Evolutionary conservation across 2,888 invertebrate species (phyloP), one percentile per base, ranked within the genome.

Genomic region (Drosophila conformis): DNA sequence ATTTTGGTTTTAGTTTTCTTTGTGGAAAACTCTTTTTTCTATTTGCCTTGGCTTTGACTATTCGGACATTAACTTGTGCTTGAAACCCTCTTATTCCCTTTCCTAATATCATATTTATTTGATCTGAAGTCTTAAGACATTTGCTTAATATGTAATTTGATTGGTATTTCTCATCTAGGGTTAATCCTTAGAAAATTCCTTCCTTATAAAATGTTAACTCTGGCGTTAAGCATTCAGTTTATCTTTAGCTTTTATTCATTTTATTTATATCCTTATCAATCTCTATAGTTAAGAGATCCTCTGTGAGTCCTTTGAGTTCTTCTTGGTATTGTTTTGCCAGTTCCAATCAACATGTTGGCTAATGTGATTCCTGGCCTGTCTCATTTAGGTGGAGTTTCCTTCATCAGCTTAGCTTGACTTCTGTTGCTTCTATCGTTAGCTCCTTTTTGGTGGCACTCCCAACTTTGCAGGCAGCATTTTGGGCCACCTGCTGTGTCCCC

Each of bases 401-500:
- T 76, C 80, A 62, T 42, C 67, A 56, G 48, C 77, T 76, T 80
- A 38, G 81, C 77, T 76, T 65, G 81, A 59, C 77, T 76, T 53
- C 63, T 42, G 48, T 21, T 27, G 61, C 54, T 67, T 77, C 61
- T 79, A 79, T 49, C 64, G 80, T 48, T 58, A 27, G 53, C 48
- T 62, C 40, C 61, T 38, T 33, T 15, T 36, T 46, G 36, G 35
- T 7, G 38, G 27, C 11, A 21, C 38, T 54, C 27, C 46, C 29
- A 46, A n/a, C 35, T 35, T 25, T 7, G 46, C 35, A 15, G 40
- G 11, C 40, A 29, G 57, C 29, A 36, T 59, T 69, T 36, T 60
- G 38, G 68, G 71, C 69, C 80, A 80, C 80, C 80, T 80, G 83
- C 80, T 80, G 83, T 63, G 73, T 42, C 68, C 54, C 65, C 27